Evolutionary conservation across 2,888 invertebrate genomes (phyloP).

Genomic region (Brachypalpus laphriformis): DNA sequence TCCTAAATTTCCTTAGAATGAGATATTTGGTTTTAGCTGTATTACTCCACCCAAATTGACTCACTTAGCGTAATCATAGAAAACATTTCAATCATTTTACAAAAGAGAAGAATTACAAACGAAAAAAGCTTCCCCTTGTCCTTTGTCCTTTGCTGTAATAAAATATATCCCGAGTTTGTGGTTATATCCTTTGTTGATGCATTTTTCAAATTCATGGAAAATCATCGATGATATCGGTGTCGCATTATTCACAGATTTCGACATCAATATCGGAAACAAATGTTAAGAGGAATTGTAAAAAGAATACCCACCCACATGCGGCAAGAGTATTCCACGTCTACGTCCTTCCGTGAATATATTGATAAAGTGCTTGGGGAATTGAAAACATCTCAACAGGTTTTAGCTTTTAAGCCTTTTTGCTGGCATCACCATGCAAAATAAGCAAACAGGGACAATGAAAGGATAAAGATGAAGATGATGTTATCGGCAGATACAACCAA

Average conservation of each 20-base stretch:
- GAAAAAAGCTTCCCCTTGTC: background rate
- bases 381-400: constrained; percentile 83
- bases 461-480: constrained; percentile 50
- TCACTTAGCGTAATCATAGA: constrained; percentile 5
- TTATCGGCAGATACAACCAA: constrained; percentile 18
- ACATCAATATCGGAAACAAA: constrained; percentile 27
- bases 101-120: background rate
- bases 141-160: background rate
- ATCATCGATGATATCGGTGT: constrained; percentile 34
- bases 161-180: constrained; percentile 14
- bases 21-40: too few species aligned
- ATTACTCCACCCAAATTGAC: background rate
- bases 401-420: constrained; percentile 79
- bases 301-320: constrained; percentile 5
- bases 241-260: constrained; percentile 53
- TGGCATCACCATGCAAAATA: constrained; percentile 50
- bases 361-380: constrained; percentile 82
- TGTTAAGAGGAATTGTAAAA: background rate
- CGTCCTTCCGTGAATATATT: constrained; percentile 75
- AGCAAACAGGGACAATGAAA: constrained; percentile 31
- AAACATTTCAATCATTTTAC: constrained; percentile 12
- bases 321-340: background rate
- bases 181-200: constrained; percentile 38
- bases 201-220: constrained; percentile 21
- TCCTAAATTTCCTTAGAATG: too few species aligned